A percentile compares a stretch with the other conserved stretches of the same genome.
phyloP scores from a whole-genome alignment of 2,797 vertebrate species.

The Lithobates pipiens region DNA sequence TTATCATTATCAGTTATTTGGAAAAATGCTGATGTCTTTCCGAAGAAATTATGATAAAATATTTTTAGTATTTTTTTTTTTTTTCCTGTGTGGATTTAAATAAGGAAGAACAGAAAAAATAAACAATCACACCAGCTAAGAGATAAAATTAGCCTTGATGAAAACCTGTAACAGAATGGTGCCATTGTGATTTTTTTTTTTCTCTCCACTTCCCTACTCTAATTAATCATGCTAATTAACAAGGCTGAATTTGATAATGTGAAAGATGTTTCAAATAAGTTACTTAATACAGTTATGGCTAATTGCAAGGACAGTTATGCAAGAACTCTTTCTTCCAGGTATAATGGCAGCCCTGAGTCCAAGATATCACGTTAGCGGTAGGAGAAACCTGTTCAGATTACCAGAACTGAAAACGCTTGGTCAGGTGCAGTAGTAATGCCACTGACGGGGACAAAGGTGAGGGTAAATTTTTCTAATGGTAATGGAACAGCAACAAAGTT shows the following conservation, averaged over 20 bases:
- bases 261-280: not conserved
- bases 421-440: no score
- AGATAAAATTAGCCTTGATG: not conserved
- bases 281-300: not conserved
- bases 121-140: not conserved
- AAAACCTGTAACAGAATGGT: not conserved
- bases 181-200: not conserved
- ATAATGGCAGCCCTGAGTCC: no score
- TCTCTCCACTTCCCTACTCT: not conserved
- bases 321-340: not conserved
- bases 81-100: not conserved
- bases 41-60: not conserved
- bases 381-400: no score
- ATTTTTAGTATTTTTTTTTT: not conserved
- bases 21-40: slow-evolving; percentile 30
- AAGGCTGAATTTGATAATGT: not conserved
- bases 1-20: slow-evolving; percentile 27
- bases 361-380: no score
- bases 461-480: no score
- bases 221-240: not conserved
- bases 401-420: no score
- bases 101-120: not conserved
- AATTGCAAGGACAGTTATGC: not conserved
- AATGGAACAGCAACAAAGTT: no score
- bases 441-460: no score